Percentiles rank a stretch among this genome's conserved stretches.
phyloP scores from a whole-genome alignment of 2,888 invertebrate species.

The Idaea biselata region DNA sequence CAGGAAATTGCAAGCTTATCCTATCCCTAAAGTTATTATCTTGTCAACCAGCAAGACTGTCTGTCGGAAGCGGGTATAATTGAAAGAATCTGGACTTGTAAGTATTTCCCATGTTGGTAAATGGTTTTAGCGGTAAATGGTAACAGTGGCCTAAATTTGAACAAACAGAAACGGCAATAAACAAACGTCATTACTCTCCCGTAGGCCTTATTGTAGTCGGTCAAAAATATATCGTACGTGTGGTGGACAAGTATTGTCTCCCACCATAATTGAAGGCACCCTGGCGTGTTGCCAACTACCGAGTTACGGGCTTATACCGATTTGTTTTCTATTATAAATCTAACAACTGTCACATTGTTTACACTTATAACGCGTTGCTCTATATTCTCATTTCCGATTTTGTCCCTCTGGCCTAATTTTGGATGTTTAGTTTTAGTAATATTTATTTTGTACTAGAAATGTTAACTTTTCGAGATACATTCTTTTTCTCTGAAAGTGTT shows the following conservation, averaged over 20 bases:
- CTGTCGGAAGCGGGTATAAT: not conserved
- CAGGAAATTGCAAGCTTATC: not conserved
- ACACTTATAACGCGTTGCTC: conserved; percentile 6
- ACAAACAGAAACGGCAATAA: not conserved
- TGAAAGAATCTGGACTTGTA: not conserved
- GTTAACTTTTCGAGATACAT: not conserved
- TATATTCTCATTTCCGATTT: conserved; percentile 3
- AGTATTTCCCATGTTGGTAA: not conserved
- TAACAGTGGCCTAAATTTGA: not conserved
- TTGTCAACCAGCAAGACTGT: not conserved
- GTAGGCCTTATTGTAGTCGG: not conserved
- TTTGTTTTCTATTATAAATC: conserved; percentile 25
- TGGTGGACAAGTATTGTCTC: conserved; percentile 2
- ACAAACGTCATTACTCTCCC: not conserved
- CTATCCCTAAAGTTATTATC: not conserved
- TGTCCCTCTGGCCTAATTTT: not conserved
- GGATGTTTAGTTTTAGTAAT: not conserved
- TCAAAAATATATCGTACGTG: conserved; percentile 3
- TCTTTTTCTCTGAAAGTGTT: not conserved
- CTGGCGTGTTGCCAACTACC: conserved; percentile 15
- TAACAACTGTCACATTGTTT: conserved; percentile 17
- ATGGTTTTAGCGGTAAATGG: not conserved
- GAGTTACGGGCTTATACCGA: conserved; percentile 8
- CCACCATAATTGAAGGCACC: conserved; percentile 7
- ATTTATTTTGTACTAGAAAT: not conserved